Evolutionary conservation across 2,113 vertebrate genomes (phyloP).

Genomic region (Fulmarus glacialis): DNA sequence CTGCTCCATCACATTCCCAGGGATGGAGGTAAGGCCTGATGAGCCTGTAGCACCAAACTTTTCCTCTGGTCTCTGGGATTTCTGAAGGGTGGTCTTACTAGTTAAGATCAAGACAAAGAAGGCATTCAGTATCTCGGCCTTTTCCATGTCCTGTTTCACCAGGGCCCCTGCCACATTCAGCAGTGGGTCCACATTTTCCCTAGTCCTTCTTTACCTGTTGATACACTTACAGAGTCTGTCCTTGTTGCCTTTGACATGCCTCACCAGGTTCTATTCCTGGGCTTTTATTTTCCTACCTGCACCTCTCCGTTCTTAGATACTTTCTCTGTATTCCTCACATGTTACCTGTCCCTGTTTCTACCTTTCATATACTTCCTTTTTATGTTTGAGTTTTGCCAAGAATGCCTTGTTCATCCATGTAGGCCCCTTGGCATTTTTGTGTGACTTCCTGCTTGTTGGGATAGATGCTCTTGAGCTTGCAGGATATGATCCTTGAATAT

Average conservation of each 20-base stretch:
- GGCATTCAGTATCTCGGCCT: neutral
- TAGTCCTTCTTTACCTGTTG: neutral
- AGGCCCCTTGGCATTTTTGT: neutral
- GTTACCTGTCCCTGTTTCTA: neutral
- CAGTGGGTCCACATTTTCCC: neutral
- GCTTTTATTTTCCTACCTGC: neutral
- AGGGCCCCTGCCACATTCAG: too few relatives aligned
- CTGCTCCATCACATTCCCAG: neutral
- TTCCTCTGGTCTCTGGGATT: neutral
- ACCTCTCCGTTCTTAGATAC: neutral
- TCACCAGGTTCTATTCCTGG: neutral
- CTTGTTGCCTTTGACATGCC: neutral
- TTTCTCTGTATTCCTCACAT: neutral
- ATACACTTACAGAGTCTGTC: neutral
- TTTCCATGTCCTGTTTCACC: neutral
- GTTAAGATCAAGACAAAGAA: neutral
- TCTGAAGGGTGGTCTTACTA: neutral
- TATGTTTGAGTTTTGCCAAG: neutral
- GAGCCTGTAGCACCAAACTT: neutral
- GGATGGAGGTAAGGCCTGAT: neutral
- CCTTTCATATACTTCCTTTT: neutral
- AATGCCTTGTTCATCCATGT: neutral
- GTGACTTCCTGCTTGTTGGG: neutral
- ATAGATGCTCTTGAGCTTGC: neutral
- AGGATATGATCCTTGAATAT: neutral